Conservation (phyloP, 2,797 vertebrate genomes). For the Gymnothorax javanicus region DNA sequence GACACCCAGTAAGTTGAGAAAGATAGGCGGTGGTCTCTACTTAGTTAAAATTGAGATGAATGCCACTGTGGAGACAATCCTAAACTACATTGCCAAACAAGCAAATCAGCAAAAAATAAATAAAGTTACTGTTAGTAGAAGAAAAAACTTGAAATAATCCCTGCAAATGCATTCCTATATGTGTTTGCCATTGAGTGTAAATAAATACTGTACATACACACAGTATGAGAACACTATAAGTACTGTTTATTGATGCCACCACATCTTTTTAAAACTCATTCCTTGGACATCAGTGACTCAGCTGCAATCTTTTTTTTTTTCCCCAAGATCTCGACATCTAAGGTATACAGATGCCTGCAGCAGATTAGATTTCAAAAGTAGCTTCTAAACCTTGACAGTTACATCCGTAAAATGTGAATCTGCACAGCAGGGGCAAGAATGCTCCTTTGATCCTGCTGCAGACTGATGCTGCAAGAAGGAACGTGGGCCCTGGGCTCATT, state of each 20-base stretch:
- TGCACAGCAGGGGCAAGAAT: not conserved
- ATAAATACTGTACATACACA: not conserved
- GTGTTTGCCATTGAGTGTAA: not conserved
- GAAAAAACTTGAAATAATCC: not conserved
- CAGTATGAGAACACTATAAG: too few species aligned
- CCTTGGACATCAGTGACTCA: not conserved
- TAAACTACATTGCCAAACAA: conserved; percentile 2
- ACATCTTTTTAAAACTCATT: not conserved
- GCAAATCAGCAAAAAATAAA: not conserved
- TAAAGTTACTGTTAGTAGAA: too few species aligned
- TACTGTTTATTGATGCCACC: not conserved
- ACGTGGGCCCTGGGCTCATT: conserved; percentile 1
- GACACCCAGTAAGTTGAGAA: not conserved
- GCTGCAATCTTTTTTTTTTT: not conserved
- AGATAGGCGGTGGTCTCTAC: too few species aligned
- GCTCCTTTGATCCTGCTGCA: conserved; percentile 20
- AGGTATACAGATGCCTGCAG: not conserved
- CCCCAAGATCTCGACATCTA: not conserved
- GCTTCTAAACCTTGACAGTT: not conserved
- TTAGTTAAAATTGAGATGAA: not conserved
- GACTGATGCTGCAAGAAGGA: conserved; percentile 7
- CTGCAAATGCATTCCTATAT: not conserved
- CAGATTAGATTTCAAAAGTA: conserved; percentile 11
- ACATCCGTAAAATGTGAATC: conserved; percentile 20
- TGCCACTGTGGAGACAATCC: not conserved